Evolutionary conservation across 2,113 vertebrate genomes (phyloP).

Genomic region (Megaleporinus macrocephalus): DNA sequence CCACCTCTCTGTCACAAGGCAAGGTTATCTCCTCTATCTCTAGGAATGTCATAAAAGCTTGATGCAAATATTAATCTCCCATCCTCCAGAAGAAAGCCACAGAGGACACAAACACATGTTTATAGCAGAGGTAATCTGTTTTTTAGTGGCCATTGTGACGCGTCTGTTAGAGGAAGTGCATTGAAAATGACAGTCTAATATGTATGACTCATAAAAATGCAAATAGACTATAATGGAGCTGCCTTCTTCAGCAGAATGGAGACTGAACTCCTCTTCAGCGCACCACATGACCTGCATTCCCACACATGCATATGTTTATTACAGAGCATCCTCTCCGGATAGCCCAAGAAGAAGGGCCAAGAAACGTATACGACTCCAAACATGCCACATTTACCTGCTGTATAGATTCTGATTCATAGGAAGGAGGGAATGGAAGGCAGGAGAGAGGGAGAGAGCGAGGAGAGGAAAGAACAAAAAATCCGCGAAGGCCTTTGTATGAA

Average conservation of each 20-base stretch:
- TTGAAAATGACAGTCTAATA: conserved; percentile 57
- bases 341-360: background rate
- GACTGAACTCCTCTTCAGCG: conserved; percentile 11
- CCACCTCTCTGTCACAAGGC: background rate
- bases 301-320: background rate
- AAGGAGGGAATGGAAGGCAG: background rate
- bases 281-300: background rate
- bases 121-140: conserved; percentile 45
- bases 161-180: conserved; percentile 30
- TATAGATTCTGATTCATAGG: background rate
- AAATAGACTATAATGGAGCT: conserved; percentile 47
- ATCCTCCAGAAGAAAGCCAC: background rate
- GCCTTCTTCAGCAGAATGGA: conserved; percentile 36
- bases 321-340: background rate
- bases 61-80: background rate
- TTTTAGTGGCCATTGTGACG: conserved; percentile 49
- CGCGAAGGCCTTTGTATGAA: background rate
- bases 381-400: background rate
- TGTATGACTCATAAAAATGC: conserved; percentile 61
- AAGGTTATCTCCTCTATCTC: conserved; percentile 12
- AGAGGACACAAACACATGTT: conserved; percentile 35
- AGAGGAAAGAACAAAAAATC: conserved; percentile 40
- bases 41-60: background rate
- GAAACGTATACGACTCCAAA: background rate
- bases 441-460: background rate